Conservation (phyloP, 2,113 vertebrate species). For the Channa maculata region DNA sequence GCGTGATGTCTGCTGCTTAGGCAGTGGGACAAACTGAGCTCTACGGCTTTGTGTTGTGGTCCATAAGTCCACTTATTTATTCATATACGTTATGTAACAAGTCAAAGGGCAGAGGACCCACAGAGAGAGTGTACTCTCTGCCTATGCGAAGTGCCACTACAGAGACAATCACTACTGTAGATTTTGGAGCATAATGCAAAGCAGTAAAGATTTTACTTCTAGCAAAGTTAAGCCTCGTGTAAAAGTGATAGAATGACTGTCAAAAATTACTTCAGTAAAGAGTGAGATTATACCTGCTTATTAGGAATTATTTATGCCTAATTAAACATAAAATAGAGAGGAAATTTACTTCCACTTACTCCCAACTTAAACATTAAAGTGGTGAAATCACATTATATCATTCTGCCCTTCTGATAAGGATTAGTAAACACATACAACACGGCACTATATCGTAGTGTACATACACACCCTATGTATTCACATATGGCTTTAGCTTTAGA, state of each 20-base stretch:
- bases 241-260: no score
- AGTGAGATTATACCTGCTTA: no score
- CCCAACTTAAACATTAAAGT: neutral
- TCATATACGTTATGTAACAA: slow-evolving; percentile 47
- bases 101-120: slow-evolving; percentile 4
- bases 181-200: neutral
- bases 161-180: neutral
- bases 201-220: neutral
- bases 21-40: slow-evolving; percentile 34
- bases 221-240: neutral
- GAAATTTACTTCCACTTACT: no score
- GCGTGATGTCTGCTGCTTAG: slow-evolving; percentile 29
- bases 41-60: slow-evolving; percentile 27
- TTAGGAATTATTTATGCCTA: no score
- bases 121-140: neutral
- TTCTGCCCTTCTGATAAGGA: neutral
- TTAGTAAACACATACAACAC: no score
- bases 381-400: neutral
- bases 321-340: no score
- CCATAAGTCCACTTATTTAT: slow-evolving; percentile 38
- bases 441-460: no score
- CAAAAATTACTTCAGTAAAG: no score
- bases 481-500: no score
- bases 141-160: neutral
- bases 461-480: no score